These are phyloP conservation scores for Paguma larvata DNA, from an alignment of 2,797 vertebrate genomes.

Conservation along the genomic window DNA sequence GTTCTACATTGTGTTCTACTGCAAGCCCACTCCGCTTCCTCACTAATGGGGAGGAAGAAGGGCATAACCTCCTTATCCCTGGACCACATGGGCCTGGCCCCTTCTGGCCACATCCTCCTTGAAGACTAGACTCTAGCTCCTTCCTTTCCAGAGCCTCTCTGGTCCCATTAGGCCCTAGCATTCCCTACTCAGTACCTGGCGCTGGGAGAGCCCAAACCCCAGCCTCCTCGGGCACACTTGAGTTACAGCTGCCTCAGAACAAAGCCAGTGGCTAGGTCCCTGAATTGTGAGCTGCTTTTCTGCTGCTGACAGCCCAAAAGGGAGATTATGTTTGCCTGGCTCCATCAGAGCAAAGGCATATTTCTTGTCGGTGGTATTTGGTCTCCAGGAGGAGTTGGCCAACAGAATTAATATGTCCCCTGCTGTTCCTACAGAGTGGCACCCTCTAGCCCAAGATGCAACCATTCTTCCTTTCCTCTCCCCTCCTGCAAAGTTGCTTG, in stretches of 20 bases:
- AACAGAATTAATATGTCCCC: not conserved
- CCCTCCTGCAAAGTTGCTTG: not conserved
- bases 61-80: not conserved
- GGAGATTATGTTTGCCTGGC: not conserved
- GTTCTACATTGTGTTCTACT: not conserved
- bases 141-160: not conserved
- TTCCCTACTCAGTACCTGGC: not conserved
- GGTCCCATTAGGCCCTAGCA: not conserved
- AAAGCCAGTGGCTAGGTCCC: not conserved
- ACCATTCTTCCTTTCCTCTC: not conserved
- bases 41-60: not conserved
- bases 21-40: not conserved
- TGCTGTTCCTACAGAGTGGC: not conserved
- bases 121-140: not conserved
- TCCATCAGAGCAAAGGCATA: not conserved
- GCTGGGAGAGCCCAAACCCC: not conserved
- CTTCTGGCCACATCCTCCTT: not conserved
- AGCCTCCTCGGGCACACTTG: not conserved
- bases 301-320: not conserved
- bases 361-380: not conserved
- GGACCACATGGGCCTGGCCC: not conserved
- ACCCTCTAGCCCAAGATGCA: not conserved
- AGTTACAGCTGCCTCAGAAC: not conserved
- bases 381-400: not conserved
- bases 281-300: not conserved